Evolutionary conservation across 2,797 vertebrate species (phyloP).

Genomic region (Enteromius unitaeniatus): DNA sequence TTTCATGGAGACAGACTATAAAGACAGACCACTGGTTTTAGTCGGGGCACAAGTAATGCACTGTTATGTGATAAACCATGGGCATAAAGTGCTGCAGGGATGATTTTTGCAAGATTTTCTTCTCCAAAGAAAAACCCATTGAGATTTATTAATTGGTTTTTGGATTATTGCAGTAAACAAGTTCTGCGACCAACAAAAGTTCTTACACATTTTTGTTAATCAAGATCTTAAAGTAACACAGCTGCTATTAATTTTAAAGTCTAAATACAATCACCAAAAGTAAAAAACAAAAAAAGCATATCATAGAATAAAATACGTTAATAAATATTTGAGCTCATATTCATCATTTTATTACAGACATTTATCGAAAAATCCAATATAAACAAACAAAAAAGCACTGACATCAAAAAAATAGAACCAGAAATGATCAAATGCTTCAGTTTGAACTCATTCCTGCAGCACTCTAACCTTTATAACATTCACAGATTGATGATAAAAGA

Average conservation of each 20-base stretch:
- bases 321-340: background rate
- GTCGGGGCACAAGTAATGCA: background rate
- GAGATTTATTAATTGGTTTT: background rate
- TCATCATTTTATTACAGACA: background rate
- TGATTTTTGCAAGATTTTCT: background rate
- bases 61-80: background rate
- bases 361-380: background rate
- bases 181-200: background rate
- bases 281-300: background rate
- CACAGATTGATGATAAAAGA: background rate
- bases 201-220: background rate
- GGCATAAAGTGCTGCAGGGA: background rate
- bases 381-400: background rate
- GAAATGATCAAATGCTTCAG: background rate
- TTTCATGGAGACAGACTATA: background rate
- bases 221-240: background rate
- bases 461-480: background rate
- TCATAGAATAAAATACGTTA: background rate
- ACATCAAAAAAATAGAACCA: background rate
- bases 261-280: background rate
- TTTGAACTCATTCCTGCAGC: background rate
- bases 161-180: background rate
- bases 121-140: background rate
- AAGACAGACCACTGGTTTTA: background rate
- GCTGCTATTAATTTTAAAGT: background rate